A percentile compares a stretch with the other conserved stretches of the same genome.
These are phyloP conservation scores for Nephrotoma guestfalica DNA, from an alignment of 2,888 invertebrate species.

Conservation along the genomic window DNA sequence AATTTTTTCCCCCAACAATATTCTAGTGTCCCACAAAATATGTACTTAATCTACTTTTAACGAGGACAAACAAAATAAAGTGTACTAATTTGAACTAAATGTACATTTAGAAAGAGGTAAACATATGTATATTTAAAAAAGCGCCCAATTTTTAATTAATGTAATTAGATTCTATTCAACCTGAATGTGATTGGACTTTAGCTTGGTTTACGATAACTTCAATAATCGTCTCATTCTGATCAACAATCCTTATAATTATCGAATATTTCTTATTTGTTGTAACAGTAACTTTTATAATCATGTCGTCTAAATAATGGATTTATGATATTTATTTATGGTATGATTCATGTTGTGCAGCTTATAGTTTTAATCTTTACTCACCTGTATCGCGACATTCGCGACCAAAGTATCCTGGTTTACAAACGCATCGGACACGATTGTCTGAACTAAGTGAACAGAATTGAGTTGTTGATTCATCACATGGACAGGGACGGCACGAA, in stretches of 20 bases:
- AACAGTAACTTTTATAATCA: background rate
- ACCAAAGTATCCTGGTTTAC: constrained; percentile 53
- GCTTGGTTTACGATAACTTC: background rate
- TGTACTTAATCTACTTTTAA: background rate
- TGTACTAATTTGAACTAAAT: background rate
- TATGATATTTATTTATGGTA: background rate
- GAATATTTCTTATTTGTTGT: background rate
- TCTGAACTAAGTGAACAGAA: constrained; percentile 43
- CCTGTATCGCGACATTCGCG: constrained; percentile 38
- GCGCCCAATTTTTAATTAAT: background rate
- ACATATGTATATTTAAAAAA: background rate
- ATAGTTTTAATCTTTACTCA: background rate
- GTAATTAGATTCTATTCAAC: background rate
- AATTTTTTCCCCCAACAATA: background rate
- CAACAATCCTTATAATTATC: background rate
- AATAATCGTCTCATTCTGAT: background rate
- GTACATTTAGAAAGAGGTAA: background rate
- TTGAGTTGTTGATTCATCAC: constrained; percentile 50
- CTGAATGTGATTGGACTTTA: background rate
- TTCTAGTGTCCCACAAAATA: background rate
- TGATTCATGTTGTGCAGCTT: background rate
- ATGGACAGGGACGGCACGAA: constrained; percentile 51
- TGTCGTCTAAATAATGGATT: background rate
- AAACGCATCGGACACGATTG: constrained; percentile 51
- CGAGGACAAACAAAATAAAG: background rate